These are phyloP conservation scores for Cygnus buccinator DNA, from an alignment of 2,113 vertebrate species.

Conservation along the genomic window DNA sequence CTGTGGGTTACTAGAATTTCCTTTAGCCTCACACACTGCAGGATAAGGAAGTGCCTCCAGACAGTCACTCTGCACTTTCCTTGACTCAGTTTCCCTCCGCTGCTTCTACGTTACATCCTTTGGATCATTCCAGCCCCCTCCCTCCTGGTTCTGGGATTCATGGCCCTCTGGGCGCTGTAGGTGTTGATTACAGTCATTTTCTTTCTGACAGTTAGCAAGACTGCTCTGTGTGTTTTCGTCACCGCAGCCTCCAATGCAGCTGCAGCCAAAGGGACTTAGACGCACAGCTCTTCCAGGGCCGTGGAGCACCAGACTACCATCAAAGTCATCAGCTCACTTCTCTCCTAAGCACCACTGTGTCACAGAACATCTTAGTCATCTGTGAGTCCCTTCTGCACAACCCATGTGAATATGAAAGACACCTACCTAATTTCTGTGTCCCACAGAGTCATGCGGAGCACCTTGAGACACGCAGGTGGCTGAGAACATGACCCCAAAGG, in stretches of 20 bases:
- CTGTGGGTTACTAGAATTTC: background rate
- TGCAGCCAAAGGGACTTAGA: background rate
- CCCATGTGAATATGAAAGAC: background rate
- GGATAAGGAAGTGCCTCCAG: background rate
- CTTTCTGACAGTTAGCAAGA: background rate
- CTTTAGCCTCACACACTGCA: background rate
- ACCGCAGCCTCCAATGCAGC: rapidly evolving
- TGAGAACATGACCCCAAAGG: background rate
- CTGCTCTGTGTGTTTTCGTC: background rate
- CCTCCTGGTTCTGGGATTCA: background rate
- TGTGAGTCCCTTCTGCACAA: background rate
- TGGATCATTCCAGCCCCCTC: background rate
- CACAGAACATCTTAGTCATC: background rate
- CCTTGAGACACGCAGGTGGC: background rate
- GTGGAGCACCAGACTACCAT: background rate
- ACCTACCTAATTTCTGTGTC: background rate
- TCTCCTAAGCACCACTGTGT: background rate
- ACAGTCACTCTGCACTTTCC: background rate
- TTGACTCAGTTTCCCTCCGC: background rate
- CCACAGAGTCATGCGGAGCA: background rate
- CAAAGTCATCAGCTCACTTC: background rate
- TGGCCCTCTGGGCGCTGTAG: background rate
- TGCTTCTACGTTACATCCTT: background rate
- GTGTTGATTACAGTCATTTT: background rate
- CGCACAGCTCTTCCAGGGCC: background rate